These are phyloP conservation scores for Priocnemis perturbator DNA, from an alignment of 2,888 invertebrate species.

Conservation along the genomic window DNA sequence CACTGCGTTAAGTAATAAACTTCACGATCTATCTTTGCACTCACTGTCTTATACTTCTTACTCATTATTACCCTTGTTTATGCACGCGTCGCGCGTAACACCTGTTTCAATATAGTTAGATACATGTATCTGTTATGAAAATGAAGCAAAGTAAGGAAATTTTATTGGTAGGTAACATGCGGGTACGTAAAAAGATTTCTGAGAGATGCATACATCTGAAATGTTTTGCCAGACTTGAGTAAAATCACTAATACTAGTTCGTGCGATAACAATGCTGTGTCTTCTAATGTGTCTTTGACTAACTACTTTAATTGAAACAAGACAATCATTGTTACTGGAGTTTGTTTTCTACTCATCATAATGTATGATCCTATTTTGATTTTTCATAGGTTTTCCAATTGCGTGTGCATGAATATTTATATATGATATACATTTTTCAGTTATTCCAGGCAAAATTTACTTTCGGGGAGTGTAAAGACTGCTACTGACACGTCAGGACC, in stretches of 20 bases:
- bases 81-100: conserved; percentile 36
- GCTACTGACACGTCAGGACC: conserved; percentile 53
- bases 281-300: too few species aligned
- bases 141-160: conserved; percentile 43
- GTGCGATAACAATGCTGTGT: conserved; percentile 3
- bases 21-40: conserved; percentile 52
- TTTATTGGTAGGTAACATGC: conserved; percentile 61
- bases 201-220: conserved; percentile 16
- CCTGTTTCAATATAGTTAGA: conserved; percentile 33
- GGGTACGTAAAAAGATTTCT: conserved; percentile 59
- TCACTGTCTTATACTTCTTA: conserved; percentile 50
- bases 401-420: background rate
- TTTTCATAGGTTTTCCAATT: background rate
- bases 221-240: background rate
- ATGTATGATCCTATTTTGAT: background rate
- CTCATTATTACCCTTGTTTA: conserved; percentile 52
- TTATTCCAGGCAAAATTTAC: conserved; percentile 91
- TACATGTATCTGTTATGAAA: conserved; percentile 46
- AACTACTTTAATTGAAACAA: too few species aligned
- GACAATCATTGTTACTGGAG: too few species aligned
- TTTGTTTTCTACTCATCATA: background rate
- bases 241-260: conserved; percentile 5
- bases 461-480: conserved; percentile 85
- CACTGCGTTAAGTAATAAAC: conserved; percentile 59
- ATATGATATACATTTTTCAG: conserved; percentile 76